A percentile compares a stretch with the other conserved stretches of the same genome.
phyloP scores from a whole-genome alignment of 2,888 invertebrate genomes.

The Empis stercorea region DNA sequence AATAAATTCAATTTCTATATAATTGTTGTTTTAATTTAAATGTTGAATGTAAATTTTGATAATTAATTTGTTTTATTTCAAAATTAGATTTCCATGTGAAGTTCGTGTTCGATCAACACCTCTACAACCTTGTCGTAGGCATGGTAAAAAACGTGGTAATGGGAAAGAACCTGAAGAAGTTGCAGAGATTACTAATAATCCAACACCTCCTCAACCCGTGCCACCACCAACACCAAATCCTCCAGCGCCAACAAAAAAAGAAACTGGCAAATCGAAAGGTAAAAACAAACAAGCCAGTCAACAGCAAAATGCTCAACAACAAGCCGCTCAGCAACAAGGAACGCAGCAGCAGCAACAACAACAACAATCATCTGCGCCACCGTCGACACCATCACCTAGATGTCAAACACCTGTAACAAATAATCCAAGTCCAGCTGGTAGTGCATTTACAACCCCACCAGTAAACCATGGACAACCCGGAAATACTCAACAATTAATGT shows the following conservation, averaged over 20 bases:
- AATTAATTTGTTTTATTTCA: slow-evolving; percentile 21
- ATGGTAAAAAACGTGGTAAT: slow-evolving; percentile 61
- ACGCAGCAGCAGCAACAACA: slow-evolving; percentile 13
- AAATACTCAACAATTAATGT: slow-evolving; percentile 33
- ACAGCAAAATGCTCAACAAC: slow-evolving; percentile 18
- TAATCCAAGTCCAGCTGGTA: slow-evolving; percentile 42
- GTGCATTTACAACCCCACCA: slow-evolving; percentile 33
- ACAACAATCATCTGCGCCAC: slow-evolving; percentile 20
- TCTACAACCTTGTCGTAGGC: slow-evolving; percentile 65
- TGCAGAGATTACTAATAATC: slow-evolving; percentile 17
- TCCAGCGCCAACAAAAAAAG: slow-evolving; percentile 15
- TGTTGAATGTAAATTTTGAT: slow-evolving; percentile 25
- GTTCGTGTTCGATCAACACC: slow-evolving; percentile 76
- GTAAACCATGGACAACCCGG: slow-evolving; percentile 9
- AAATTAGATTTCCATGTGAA: slow-evolving; percentile 67
- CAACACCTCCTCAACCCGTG: slow-evolving; percentile 14
- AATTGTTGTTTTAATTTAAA: not conserved
- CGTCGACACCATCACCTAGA: slow-evolving; percentile 33
- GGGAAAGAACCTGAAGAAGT: slow-evolving; percentile 47
- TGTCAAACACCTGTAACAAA: slow-evolving; percentile 39
- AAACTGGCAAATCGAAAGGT: slow-evolving; percentile 23
- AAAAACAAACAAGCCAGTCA: slow-evolving; percentile 24
- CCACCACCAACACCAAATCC: slow-evolving; percentile 12
- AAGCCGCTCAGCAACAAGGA: slow-evolving; percentile 20
- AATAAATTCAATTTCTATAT: slow-evolving; percentile 15